Evolutionary conservation across 2,888 invertebrate species (phyloP).

Genomic region (Hybos culiciformis): DNA sequence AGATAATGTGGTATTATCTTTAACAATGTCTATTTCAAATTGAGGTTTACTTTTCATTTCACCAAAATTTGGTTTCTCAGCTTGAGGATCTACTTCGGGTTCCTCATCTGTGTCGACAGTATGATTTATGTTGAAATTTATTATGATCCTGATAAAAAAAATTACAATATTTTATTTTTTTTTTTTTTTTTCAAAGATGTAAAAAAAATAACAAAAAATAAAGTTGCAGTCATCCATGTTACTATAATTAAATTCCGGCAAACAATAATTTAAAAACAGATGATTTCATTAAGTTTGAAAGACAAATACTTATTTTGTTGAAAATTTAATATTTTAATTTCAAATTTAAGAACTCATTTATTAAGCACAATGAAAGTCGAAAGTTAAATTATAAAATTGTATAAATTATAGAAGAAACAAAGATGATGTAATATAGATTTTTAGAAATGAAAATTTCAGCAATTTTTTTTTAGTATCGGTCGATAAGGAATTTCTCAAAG

Average conservation of each 20-base stretch:
- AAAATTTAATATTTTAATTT: no score
- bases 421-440: no score
- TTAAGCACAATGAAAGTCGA: no score
- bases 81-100: conserved; percentile 45
- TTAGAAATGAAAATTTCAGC: no score
- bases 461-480: no score
- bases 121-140: conserved; percentile 88
- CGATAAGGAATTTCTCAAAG: no score
- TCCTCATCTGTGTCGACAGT: conserved; percentile 76
- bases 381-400: neutral
- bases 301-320: no score
- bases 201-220: neutral
- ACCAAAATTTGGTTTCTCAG: conserved; percentile 58
- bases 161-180: conserved; percentile 8
- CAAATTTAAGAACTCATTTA: no score
- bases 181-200: no score
- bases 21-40: conserved; percentile 76
- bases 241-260: neutral
- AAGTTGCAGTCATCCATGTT: neutral
- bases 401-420: neutral
- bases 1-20: conserved; percentile 62
- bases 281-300: no score
- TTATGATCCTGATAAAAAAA: conserved; percentile 45
- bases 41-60: conserved; percentile 85
- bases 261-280: no score